These are phyloP conservation scores for Rhipidura dahli DNA, from an alignment of 2,113 vertebrate genomes.

Conservation along the genomic window DNA sequence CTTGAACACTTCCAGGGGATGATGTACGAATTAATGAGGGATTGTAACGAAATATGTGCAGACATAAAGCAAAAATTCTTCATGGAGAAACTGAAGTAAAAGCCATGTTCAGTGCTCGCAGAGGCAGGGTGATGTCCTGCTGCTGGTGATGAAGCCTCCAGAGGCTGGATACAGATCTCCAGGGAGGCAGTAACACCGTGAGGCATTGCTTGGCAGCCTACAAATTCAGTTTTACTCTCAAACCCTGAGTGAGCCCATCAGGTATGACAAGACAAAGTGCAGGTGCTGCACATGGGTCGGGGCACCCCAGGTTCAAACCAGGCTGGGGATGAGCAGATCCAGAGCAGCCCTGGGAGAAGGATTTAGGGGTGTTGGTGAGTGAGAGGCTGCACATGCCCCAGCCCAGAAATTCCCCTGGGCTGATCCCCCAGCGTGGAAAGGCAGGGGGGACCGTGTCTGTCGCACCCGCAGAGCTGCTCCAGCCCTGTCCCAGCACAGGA, in stretches of 20 bases:
- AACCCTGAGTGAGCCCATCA: neutral
- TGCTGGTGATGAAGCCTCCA: neutral
- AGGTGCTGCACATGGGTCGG: neutral
- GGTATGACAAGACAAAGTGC: neutral
- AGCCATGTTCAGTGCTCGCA: accelerated
- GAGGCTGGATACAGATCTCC: no score
- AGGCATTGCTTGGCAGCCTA: no score
- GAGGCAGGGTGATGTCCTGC: neutral
- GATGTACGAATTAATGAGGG: accelerated
- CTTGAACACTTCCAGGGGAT: neutral
- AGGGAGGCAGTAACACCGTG: neutral
- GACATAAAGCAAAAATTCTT: neutral
- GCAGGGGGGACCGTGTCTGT: no score
- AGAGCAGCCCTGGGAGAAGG: neutral
- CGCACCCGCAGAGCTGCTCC: neutral
- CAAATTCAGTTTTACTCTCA: accelerated
- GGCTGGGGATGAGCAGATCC: neutral
- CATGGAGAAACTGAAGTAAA: accelerated
- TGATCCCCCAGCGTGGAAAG: neutral
- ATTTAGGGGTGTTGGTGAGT: neutral
- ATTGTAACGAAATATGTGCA: accelerated
- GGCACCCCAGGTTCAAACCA: neutral
- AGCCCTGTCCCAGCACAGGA: neutral
- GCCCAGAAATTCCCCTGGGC: neutral
- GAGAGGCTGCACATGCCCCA: neutral